Percentiles rank a stretch among this genome's conserved stretches.
phyloP scores from a whole-genome alignment of 2,113 vertebrate species.

The Serilophus lunatus region DNA sequence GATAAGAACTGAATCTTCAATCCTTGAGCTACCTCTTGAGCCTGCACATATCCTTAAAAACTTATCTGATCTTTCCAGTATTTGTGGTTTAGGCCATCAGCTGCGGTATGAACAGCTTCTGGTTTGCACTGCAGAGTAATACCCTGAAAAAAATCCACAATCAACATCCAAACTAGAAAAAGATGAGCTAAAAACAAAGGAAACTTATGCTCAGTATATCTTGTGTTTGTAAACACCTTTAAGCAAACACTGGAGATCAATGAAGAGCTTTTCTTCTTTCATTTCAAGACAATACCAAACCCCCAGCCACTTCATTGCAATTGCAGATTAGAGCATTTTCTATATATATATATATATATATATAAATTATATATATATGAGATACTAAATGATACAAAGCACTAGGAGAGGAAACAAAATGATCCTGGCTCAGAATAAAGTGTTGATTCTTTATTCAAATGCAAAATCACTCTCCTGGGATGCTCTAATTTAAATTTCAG shows the following conservation, averaged over 20 bases:
- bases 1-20: neutral
- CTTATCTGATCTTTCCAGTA: neutral
- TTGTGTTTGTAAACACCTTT: constrained; percentile 45
- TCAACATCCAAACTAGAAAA: neutral
- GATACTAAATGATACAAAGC: constrained; percentile 32
- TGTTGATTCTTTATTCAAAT: constrained; percentile 37
- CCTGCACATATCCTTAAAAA: neutral
- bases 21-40: neutral
- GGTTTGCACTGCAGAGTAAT: neutral
- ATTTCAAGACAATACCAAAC: constrained; percentile 30
- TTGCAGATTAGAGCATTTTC: neutral
- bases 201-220: neutral
- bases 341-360: neutral
- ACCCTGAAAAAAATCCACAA: neutral
- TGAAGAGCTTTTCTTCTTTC: constrained; percentile 18
- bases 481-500: constrained; percentile 21
- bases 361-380: neutral
- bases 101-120: neutral
- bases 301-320: neutral
- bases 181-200: neutral
- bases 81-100: neutral
- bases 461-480: neutral
- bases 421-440: constrained; percentile 12
- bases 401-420: neutral
- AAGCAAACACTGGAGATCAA: constrained; percentile 43